Conservation (phyloP, 2,797 vertebrate species). For the Danio albolineatus region DNA sequence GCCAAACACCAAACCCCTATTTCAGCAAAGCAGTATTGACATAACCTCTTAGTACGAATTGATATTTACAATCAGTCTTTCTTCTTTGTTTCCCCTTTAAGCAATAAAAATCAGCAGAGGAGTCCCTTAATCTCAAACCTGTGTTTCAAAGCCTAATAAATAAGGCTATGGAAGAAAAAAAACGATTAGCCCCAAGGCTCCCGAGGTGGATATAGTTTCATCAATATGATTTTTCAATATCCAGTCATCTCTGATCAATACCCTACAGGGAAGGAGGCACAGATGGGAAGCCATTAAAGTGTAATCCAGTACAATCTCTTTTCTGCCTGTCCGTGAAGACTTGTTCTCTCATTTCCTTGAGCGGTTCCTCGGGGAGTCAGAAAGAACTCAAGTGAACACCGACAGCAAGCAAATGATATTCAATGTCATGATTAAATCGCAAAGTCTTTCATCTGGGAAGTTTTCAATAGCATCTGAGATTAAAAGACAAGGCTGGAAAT, state of each 20-base stretch:
- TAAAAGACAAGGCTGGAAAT: constrained; percentile 52
- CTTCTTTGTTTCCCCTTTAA: constrained; percentile 5
- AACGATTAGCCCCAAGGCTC: constrained; percentile 21
- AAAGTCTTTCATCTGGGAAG: constrained; percentile 37
- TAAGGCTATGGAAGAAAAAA: constrained; percentile 14
- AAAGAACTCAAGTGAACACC: constrained; percentile 27
- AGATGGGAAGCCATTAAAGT: constrained; percentile 51
- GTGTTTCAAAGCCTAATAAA: constrained; percentile 16
- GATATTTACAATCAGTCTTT: constrained; percentile 4
- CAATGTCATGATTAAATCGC: constrained; percentile 49
- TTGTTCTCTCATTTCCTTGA: constrained; percentile 40
- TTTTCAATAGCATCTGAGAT: constrained; percentile 44
- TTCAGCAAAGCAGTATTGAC: no score
- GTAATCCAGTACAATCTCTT: constrained; percentile 46
- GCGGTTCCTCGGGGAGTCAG: constrained; percentile 18
- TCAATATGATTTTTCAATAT: constrained; percentile 44
- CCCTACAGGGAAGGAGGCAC: constrained; percentile 36
- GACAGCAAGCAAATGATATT: constrained; percentile 48
- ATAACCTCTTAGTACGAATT: background rate
- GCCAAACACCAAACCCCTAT: background rate
- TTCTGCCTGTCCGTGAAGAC: constrained; percentile 18
- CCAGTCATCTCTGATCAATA: constrained; percentile 49
- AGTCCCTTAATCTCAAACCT: constrained; percentile 27
- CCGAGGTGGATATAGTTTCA: constrained; percentile 17
- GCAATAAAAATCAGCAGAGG: background rate